Percentiles rank a stretch among this genome's conserved stretches.
Evolutionary conservation across 1,140 invertebrate genomes (phyloP).

Genomic region (Pollicipes pollicipes): DNA sequence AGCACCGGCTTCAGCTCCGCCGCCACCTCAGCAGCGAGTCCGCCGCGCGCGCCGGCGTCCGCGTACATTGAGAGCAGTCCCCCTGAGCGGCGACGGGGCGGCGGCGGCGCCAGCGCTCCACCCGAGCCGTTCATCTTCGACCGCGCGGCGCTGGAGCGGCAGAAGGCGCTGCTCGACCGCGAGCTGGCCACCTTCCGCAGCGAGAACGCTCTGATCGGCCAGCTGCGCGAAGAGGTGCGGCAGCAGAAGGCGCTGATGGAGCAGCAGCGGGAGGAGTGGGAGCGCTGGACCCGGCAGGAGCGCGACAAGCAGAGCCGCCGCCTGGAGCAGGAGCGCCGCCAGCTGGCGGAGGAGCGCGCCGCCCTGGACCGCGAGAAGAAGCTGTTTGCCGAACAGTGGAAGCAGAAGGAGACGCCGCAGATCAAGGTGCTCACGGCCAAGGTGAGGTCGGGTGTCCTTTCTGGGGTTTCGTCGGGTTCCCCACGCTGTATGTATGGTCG

Average conservation of each 20-base stretch:
- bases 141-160: background rate
- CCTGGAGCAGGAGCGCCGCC: conserved; percentile 8
- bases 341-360: conserved; percentile 13
- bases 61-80: too few species aligned
- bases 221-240: background rate
- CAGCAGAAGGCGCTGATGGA: background rate
- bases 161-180: background rate
- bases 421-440: background rate
- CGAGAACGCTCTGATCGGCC: background rate
- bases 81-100: too few species aligned
- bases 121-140: background rate
- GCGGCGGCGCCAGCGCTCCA: too few species aligned
- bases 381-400: background rate
- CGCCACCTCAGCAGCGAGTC: too few species aligned
- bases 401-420: background rate
- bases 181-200: background rate
- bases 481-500: too few species aligned
- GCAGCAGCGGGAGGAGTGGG: background rate
- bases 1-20: too few species aligned
- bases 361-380: conserved; percentile 12
- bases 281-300: background rate
- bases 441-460: too few species aligned
- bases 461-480: too few species aligned
- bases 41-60: too few species aligned
- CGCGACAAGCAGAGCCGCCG: conserved; percentile 9